Evolutionary conservation across 2,888 invertebrate species (phyloP).

Genomic region (Leptinotarsa tumamoca): DNA sequence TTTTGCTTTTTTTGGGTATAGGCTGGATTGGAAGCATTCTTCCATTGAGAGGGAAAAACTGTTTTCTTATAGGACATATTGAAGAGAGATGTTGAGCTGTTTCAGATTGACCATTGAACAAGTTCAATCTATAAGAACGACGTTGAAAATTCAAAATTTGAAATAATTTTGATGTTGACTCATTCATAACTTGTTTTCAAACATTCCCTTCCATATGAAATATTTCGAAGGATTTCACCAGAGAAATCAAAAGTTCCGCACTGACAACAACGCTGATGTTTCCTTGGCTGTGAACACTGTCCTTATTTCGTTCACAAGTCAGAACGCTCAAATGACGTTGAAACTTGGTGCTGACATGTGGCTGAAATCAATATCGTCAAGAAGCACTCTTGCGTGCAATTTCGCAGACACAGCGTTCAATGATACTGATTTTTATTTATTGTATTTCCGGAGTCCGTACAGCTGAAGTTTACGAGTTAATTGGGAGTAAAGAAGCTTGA

Average conservation of each 20-base stretch:
- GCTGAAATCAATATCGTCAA: constrained; percentile 1
- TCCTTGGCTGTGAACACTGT: neutral
- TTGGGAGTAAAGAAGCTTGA: neutral
- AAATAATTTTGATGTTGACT: too few relatives aligned
- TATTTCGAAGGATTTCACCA: too few relatives aligned
- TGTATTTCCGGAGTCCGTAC: neutral
- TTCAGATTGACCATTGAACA: too few relatives aligned
- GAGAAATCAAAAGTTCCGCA: neutral
- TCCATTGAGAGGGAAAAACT: too few relatives aligned
- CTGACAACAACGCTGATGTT: neutral
- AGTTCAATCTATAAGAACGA: too few relatives aligned
- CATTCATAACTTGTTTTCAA: too few relatives aligned
- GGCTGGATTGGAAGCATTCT: too few relatives aligned
- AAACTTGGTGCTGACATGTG: neutral
- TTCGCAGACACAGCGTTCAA: neutral
- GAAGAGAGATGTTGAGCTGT: too few relatives aligned
- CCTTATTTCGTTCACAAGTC: neutral
- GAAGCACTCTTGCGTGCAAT: neutral
- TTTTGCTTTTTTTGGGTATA: too few relatives aligned
- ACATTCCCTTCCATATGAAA: too few relatives aligned
- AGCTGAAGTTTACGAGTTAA: neutral
- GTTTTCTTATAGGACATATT: too few relatives aligned
- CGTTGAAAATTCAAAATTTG: too few relatives aligned
- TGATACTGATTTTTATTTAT: neutral
- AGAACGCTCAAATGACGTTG: neutral